Evolutionary conservation across 2,113 vertebrate species (phyloP), one percentile per base, ranked within the genome.

Genomic region (Ondatra zibethicus): DNA sequence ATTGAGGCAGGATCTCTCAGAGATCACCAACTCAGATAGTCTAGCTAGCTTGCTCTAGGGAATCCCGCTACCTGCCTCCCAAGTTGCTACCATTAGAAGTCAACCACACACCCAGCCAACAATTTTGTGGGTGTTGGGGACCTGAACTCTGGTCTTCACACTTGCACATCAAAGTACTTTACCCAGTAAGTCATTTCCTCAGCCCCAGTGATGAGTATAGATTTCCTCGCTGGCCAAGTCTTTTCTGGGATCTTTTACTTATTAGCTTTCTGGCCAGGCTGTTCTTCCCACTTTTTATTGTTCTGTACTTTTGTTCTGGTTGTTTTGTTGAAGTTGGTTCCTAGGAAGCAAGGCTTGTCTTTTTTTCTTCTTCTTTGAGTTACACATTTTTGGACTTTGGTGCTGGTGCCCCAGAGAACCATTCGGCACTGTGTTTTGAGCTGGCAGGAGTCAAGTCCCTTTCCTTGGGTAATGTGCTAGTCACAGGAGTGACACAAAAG

Each of bases 401-500:
- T 58, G 66, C 50, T 55, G 31, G 66, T 47, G 47, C 55, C 82
- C 73, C 3, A 5, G 52, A 75, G 73, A 93, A 82, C 73, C 52
- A 19, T 12, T 50, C 78, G 88, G 80, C 81, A 85, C 50, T 9
- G 6, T 45, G 42, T 76, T 47, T 85, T 68, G 3, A 75, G 55
- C 31, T 90, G 93, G 52, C 76, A 70, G 42, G 50, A 87, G 17
- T 89, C 11, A 25, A 73, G 58, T 55, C 7, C 58, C 25, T 75
- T 78, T 93, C 50, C 55, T 0, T 0, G 55, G 89, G 76, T 94
- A 98, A 91, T 0, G 77, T 95, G 82, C 23, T 9, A 8, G 47
- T 81, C 8, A 0, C 4, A 50, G 75, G 31, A 87, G 47, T 95
- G 96, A 78, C 94, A 93, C 73, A 88, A 88, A 88, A 98, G 90